Evolutionary conservation across 1,140 invertebrate species (phyloP).

Genomic region (Homarus americanus): DNA sequence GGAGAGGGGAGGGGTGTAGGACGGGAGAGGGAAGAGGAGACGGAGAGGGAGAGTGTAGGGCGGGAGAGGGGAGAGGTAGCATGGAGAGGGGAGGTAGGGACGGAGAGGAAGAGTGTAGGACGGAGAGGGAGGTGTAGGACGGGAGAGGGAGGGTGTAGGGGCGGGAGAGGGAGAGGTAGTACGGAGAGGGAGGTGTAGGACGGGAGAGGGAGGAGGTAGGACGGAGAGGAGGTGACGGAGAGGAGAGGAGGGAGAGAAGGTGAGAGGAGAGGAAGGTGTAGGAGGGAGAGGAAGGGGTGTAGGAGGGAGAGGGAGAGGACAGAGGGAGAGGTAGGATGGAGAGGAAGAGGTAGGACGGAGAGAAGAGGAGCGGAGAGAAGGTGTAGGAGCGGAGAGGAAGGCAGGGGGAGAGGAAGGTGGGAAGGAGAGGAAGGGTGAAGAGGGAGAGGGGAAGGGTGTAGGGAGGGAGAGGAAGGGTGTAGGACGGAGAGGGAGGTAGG

Average conservation of each 20-base stretch:
- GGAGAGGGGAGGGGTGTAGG: not conserved
- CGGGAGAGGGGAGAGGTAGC: not conserved
- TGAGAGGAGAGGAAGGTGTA: not conserved
- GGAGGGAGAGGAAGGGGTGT: not conserved
- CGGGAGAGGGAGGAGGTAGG: not conserved
- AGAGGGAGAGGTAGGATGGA: no score
- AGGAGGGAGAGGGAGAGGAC: not conserved
- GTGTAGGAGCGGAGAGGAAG: no score
- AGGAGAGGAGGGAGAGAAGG: not conserved
- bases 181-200: not conserved
- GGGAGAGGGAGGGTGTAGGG: not conserved
- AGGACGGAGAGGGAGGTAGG: no score
- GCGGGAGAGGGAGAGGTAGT: not conserved
- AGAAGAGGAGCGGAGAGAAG: no score
- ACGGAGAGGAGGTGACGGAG: not conserved
- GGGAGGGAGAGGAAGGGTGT: no score
- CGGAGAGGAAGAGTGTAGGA: not conserved
- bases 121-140: not conserved
- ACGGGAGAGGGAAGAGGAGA: not conserved
- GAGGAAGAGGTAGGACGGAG: no score
- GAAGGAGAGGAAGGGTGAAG: no score
- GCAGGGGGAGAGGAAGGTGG: no score
- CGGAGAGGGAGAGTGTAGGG: not conserved
- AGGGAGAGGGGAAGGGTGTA: no score
- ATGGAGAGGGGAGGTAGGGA: not conserved